phyloP scores from a whole-genome alignment of 1,140 invertebrate species.

The Microplitis mediator region DNA sequence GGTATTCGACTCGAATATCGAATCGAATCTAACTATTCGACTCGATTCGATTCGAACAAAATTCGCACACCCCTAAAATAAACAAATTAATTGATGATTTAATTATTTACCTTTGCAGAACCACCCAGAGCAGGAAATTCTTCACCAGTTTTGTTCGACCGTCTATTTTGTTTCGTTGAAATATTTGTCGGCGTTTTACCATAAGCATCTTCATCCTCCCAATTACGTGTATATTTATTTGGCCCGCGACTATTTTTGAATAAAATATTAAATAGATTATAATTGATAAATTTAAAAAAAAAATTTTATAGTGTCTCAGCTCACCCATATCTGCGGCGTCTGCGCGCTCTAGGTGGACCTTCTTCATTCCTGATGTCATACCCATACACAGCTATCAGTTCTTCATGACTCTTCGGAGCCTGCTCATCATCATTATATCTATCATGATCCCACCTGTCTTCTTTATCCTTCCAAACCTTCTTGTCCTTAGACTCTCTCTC shows the following conservation, averaged over 20 bases:
- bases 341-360: conserved; percentile 83
- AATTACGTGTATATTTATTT: conserved; percentile 88
- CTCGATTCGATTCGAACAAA: too few species aligned
- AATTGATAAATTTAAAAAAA: not conserved
- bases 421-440: conserved; percentile 81
- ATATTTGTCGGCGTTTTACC: conserved; percentile 56
- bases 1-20: too few species aligned
- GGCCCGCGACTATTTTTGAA: conserved; percentile 74
- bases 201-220: conserved; percentile 91
- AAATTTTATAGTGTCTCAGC: conserved; percentile 7
- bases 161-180: conserved; percentile 38
- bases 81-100: conserved; percentile 9
- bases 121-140: conserved; percentile 57
- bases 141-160: conserved; percentile 50
- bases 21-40: too few species aligned
- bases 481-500: conserved; percentile 62
- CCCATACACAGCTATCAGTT: conserved; percentile 87
- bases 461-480: conserved; percentile 69
- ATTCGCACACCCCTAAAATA: too few species aligned
- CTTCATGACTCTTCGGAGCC: conserved; percentile 85
- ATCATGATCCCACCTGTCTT: conserved; percentile 89
- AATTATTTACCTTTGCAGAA: conserved; percentile 45
- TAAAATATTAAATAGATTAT: conserved; percentile 22
- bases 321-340: conserved; percentile 84
- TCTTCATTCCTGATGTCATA: conserved; percentile 95